These are phyloP conservation scores for Corbicula japonica DNA, from an alignment of 2,888 invertebrate genomes.

Conservation along the genomic window DNA sequence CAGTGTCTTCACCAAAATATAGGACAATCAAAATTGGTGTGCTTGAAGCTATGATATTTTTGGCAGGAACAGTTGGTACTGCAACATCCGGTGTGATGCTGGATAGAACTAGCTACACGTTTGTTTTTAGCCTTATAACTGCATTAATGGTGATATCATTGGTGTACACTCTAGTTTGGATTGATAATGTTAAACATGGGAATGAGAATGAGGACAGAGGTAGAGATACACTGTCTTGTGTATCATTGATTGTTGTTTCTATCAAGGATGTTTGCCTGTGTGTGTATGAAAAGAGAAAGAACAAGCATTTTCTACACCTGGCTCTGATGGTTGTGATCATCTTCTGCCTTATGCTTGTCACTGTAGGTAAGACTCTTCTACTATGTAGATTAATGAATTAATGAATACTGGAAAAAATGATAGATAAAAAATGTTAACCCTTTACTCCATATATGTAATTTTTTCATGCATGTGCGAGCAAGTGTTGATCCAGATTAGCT, in stretches of 20 bases:
- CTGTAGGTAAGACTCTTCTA: conserved; percentile 78
- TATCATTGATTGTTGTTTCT: conserved; percentile 39
- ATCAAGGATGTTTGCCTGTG: conserved; percentile 64
- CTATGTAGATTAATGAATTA: too few species aligned
- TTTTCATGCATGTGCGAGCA: too few species aligned
- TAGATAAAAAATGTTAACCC: too few species aligned
- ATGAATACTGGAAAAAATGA: too few species aligned
- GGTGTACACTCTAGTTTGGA: conserved; percentile 83
- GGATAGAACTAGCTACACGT: conserved; percentile 83
- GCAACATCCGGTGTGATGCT: conserved; percentile 93
- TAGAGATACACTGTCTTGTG: too few species aligned
- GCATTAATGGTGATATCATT: conserved; percentile 81
- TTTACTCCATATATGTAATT: too few species aligned
- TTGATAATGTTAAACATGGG: conserved; percentile 71
- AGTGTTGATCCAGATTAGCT: too few species aligned
- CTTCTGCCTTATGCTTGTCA: conserved; percentile 69
- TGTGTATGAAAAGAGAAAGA: conserved; percentile 69
- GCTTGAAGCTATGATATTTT: conserved; percentile 93
- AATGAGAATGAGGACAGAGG: neutral
- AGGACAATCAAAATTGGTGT: conserved; percentile 94
- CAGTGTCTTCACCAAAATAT: conserved; percentile 90
- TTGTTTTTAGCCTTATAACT: conserved; percentile 85
- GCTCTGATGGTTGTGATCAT: conserved; percentile 66
- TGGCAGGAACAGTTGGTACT: conserved; percentile 94
- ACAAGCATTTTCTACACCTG: conserved; percentile 61